Percentiles rank a stretch among this genome's conserved stretches.
Conservation (phyloP, 2,113 vertebrate species). For the Saccopteryx bilineata region DNA sequence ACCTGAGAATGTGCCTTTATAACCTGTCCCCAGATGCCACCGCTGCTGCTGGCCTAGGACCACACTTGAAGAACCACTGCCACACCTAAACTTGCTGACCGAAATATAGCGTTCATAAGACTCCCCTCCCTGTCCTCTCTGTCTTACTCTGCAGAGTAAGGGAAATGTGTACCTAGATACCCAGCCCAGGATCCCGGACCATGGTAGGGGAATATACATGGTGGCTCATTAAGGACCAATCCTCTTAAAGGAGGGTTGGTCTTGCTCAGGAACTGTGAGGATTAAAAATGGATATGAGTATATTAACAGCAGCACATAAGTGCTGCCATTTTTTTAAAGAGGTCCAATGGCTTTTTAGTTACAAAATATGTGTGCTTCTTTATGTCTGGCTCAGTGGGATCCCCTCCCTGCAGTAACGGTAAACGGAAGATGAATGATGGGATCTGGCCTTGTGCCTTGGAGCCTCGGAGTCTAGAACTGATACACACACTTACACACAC, state of each 20-base stretch:
- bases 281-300: slow-evolving; percentile 66
- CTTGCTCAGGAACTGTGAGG: slow-evolving; percentile 52
- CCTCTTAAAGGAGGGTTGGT: background rate
- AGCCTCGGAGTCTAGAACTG: slow-evolving; percentile 68
- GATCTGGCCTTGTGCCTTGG: background rate
- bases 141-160: background rate
- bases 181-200: background rate
- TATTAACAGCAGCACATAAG: slow-evolving; percentile 64
- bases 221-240: background rate
- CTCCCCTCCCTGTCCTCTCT: background rate
- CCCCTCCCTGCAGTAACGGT: slow-evolving; percentile 46
- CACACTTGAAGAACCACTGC: background rate
- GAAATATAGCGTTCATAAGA: background rate
- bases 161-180: background rate
- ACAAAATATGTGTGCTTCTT: background rate
- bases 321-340: slow-evolving; percentile 67
- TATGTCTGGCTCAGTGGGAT: slow-evolving; percentile 66
- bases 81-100: background rate
- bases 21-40: accelerated
- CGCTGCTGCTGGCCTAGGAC: background rate
- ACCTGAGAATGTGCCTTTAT: too few relatives aligned
- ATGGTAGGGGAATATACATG: background rate
- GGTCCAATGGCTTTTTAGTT: slow-evolving; percentile 62
- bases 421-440: slow-evolving; percentile 66
- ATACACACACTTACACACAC: background rate